Base-by-base conservation (phyloP, 2,888 invertebrate genomes). In the Drosophila phalerata region DNA sequence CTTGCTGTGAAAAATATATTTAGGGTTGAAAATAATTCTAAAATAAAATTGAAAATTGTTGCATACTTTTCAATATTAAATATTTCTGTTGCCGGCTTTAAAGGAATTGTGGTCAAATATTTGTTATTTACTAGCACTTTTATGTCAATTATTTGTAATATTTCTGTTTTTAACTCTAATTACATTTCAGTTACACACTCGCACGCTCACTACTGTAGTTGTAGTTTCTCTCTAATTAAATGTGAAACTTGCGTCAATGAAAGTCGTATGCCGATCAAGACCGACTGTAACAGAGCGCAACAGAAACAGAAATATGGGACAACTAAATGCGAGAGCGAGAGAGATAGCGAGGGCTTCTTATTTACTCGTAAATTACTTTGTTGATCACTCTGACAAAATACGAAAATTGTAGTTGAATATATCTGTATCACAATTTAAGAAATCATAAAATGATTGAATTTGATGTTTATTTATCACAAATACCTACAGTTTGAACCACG, bases 1-100 rank as follows among this genome's bases (percentile, higher is more conserved):
- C 52, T 69, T 52, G 49, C 40, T 37, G 53, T 64, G 69, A 76
- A 73, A 87, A 85, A 72, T 73, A 61, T 79, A 73, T 85, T 88
- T 73, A 65, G 82, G 81, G 81, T 83, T 80, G 83, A 73, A 74
- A 75, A 74, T 62, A 80, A 80, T 88, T 85, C 78, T 70, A 80
- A 70, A 76, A 67, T 56, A 79, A 49, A 43, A 22, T 68, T 69
- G 67, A 69, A 85, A 82, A 70, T 75, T 79, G 76, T 88, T 77
- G 86, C 88, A 86, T 86, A 86, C 90, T 86, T 86, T 86, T 86
- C 60, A 85, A 85, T 77, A 85, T 75, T 72, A 22, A 66, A 70
- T 67, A 62, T 68, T 77, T 68, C 11, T 69, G 57, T 71, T 80
- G 80, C 83, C 79, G 79, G 72, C 73, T 79, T 74, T 60, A 63